Evolutionary conservation across 2,888 invertebrate genomes (phyloP), one percentile per base, ranked within the genome.

Genomic region (Glyphotaelius pellucidus): DNA sequence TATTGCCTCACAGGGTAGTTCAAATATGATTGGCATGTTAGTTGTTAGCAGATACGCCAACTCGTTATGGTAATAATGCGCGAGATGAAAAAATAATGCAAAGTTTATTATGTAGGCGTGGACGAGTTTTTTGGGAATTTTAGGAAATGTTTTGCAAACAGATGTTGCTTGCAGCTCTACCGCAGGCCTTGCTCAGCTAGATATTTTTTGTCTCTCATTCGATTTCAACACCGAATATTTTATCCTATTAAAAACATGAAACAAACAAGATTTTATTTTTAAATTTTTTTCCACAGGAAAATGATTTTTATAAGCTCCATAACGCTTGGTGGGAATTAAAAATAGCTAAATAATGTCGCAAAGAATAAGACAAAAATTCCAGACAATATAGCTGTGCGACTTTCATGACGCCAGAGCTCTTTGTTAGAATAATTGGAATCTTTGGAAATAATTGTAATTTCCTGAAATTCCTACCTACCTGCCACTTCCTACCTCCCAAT

Each of bases 1-100:
- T 86, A 88, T 88, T 88, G 88, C 79, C 67, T 79, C 32, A 88
- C 88, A 88, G 88, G 88, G 88, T 88, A 79, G 88, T 88, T 79
- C 88, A 67, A 88, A 88, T 31, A 86, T 86, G 47, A 47, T 86
- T 86, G 42, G 86, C 42, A 42, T 47, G 35, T 47, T 19, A 47
- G 30, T 35, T 84, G 31, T 84, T 84, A 84, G 38, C 84, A 84
- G 84, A 32, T 38, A 84, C 30, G 19, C 38, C 42, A 87, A 52
- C 87, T n/a, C 42, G 47, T 52, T 47, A 52, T 87, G n/a, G 67
- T 67, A 67, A 67, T 67, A 67, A 67, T 67, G 67, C 67, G 67
- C 67, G 67, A 67, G 67, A 67, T 67, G 25, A 67, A 67, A 67
- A 67, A 67, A 67, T 67, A 67, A 67, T 67, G 25, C n/a, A 7